Percentiles rank a stretch among this genome's conserved stretches.
These are phyloP conservation scores for Trypoxylus dichotomus DNA, from an alignment of 1,140 invertebrate genomes.

Conservation along the genomic window DNA sequence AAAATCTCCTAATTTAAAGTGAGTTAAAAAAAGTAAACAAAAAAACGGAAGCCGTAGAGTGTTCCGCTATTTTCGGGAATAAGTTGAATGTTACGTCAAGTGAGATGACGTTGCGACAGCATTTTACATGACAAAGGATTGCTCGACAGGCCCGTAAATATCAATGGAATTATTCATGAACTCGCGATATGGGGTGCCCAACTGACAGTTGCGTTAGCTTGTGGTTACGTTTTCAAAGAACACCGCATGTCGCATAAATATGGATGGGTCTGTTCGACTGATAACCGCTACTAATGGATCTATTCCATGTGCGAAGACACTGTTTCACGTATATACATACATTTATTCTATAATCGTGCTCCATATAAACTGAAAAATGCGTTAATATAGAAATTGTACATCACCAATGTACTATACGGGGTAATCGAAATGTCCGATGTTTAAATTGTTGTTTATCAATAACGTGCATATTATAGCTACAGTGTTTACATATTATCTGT, in stretches of 20 bases:
- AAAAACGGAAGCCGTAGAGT: background rate
- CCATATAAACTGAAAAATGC: background rate
- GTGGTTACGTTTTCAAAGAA: constrained; percentile 51
- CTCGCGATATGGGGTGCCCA: constrained; percentile 51
- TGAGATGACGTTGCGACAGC: constrained; percentile 55
- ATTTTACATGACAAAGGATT: constrained; percentile 55
- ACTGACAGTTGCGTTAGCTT: constrained; percentile 50
- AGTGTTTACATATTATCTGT: too few species aligned
- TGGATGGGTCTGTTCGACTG: constrained; percentile 41
- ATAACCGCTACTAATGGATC: constrained; percentile 37
- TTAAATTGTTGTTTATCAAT: too few species aligned
- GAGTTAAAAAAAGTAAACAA: background rate
- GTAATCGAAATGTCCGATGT: too few species aligned
- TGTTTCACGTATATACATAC: background rate
- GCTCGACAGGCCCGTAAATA: constrained; percentile 54
- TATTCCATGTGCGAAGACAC: constrained; percentile 30
- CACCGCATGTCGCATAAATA: constrained; percentile 49
- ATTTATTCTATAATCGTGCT: background rate
- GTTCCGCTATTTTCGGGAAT: constrained; percentile 6
- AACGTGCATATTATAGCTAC: too few species aligned
- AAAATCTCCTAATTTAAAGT: background rate
- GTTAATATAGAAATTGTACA: too few species aligned
- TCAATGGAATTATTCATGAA: constrained; percentile 56
- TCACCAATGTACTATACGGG: too few species aligned
- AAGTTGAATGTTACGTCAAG: constrained; percentile 47